A percentile compares a stretch with the other conserved stretches of the same genome.
These are phyloP conservation scores for Melitaea athalia DNA, from an alignment of 2,888 invertebrate genomes.

Conservation along the genomic window DNA sequence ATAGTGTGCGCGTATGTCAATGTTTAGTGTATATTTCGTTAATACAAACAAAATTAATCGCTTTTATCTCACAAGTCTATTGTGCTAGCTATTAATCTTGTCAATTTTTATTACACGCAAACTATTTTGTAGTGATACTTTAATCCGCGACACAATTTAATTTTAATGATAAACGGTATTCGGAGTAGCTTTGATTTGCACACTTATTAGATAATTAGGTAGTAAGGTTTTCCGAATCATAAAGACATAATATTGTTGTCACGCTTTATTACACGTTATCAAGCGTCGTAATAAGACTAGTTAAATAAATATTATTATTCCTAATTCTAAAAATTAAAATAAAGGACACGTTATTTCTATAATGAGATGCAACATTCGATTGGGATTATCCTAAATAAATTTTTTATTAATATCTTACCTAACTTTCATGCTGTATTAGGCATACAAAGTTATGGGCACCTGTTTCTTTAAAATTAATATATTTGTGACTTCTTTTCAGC, in stretches of 20 bases:
- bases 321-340: too few relatives aligned
- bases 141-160: constrained; percentile 22
- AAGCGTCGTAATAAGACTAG: too few relatives aligned
- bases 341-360: too few relatives aligned
- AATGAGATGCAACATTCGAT: too few relatives aligned
- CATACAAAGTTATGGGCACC: too few relatives aligned
- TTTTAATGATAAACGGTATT: constrained; percentile 11
- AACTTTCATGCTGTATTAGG: too few relatives aligned
- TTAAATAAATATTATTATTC: background rate
- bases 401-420: too few relatives aligned
- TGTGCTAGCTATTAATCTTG: constrained; percentile 11
- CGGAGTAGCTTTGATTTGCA: background rate
- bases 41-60: constrained; percentile 6
- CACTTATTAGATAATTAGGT: background rate
- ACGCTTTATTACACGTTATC: background rate
- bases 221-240: background rate
- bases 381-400: too few relatives aligned
- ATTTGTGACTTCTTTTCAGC: constrained; percentile 9
- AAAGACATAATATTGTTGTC: background rate
- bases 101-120: constrained; percentile 1
- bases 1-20: background rate
- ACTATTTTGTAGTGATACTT: constrained; percentile 3
- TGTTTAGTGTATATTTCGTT: background rate
- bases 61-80: constrained; percentile 4
- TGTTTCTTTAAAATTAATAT: background rate